These are phyloP conservation scores for Chironomus tepperi DNA, from an alignment of 1,140 invertebrate genomes.

Conservation along the genomic window DNA sequence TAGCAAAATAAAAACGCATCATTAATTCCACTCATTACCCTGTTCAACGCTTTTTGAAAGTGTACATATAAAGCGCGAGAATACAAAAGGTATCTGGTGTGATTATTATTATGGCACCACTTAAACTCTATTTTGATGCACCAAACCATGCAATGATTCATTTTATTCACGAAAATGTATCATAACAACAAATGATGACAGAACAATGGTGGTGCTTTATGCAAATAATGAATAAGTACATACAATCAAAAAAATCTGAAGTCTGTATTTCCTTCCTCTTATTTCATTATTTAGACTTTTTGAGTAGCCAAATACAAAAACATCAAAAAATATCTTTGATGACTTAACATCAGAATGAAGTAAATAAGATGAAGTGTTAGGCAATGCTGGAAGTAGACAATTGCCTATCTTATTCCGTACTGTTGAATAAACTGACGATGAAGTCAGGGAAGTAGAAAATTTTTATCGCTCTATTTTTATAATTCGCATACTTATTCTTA, in stretches of 20 bases:
- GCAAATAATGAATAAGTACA: neutral
- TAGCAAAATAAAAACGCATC: neutral
- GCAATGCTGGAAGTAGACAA: too few relatives aligned
- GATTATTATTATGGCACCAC: neutral
- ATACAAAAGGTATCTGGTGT: neutral
- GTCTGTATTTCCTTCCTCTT: neutral
- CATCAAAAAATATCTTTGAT: too few relatives aligned
- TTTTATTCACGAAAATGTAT: neutral
- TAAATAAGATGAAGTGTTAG: too few relatives aligned
- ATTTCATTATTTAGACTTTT: neutral
- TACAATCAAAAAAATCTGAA: neutral
- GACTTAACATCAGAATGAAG: too few relatives aligned
- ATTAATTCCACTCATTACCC: neutral
- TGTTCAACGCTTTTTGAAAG: neutral
- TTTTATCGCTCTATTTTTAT: too few relatives aligned
- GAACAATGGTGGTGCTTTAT: constrained; percentile 1
- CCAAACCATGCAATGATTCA: neutral
- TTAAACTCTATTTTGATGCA: neutral
- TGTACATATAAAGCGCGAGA: neutral
- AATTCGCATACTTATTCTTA: too few relatives aligned
- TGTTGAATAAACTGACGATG: too few relatives aligned
- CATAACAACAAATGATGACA: neutral
- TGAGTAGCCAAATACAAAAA: too few relatives aligned
- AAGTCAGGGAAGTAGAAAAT: too few relatives aligned
- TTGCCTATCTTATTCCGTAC: too few relatives aligned